Evolutionary conservation across 1,140 invertebrate genomes (phyloP).

Genomic region (Eurosta solidaginis): DNA sequence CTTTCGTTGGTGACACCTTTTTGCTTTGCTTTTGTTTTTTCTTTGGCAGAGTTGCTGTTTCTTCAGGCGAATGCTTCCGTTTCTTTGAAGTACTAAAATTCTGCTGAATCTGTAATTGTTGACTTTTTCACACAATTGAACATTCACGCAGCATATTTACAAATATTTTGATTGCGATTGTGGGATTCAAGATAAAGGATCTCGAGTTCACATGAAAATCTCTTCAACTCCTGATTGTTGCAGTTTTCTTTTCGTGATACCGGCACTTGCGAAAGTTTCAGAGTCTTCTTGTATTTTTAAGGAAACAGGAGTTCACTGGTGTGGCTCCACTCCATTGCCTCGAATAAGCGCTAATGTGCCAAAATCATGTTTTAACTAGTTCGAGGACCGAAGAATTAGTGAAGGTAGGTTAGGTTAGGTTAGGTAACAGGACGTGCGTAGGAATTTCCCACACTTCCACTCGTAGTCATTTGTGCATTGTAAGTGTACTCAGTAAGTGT

Average conservation of each 20-base stretch:
- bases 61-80: neutral
- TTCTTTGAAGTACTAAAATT: neutral
- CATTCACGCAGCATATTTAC: too few relatives aligned
- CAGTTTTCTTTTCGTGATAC: neutral
- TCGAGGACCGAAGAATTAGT: too few relatives aligned
- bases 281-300: neutral
- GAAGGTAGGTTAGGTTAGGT: too few relatives aligned
- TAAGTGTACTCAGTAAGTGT: too few relatives aligned
- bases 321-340: too few relatives aligned
- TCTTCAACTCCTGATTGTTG: neutral
- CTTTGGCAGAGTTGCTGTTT: neutral
- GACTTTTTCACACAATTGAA: neutral
- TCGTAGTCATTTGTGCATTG: too few relatives aligned
- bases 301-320: too few relatives aligned
- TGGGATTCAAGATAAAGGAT: neutral
- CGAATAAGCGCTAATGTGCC: too few relatives aligned
- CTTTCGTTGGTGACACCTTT: constrained; percentile 26
- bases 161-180: constrained; percentile 30
- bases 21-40: neutral
- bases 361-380: too few relatives aligned
- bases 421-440: too few relatives aligned
- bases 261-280: neutral
- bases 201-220: neutral
- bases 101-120: neutral
- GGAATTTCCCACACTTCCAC: too few relatives aligned